Conservation (phyloP, 2,888 invertebrate species). For the Norana najaformis region DNA sequence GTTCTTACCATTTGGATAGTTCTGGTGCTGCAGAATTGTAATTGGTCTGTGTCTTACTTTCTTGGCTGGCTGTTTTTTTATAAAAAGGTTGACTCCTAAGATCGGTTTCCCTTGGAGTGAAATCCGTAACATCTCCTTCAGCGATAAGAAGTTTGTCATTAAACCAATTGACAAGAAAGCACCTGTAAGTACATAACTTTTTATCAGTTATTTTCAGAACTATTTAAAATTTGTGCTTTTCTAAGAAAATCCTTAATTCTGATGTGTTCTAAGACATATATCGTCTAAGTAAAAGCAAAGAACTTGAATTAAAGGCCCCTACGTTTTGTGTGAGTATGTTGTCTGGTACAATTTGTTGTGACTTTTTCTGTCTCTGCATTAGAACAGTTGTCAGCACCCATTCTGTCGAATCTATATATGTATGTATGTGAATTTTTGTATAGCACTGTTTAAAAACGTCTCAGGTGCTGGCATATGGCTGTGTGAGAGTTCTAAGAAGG, state of each 20-base stretch:
- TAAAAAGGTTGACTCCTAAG: constrained; percentile 73
- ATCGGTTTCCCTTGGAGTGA: constrained; percentile 99
- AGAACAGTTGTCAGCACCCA: neutral
- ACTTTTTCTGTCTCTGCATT: constrained; percentile 23
- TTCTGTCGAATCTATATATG: neutral
- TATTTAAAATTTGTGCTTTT: neutral
- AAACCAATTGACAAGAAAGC: constrained; percentile 99
- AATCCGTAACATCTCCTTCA: constrained; percentile 98
- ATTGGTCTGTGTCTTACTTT: neutral
- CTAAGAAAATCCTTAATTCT: neutral
- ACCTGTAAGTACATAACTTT: constrained; percentile 67
- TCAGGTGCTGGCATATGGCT: neutral
- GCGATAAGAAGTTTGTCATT: constrained; percentile 98
- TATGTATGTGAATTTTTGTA: constrained; percentile 28
- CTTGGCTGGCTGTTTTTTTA: neutral
- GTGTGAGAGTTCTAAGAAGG: neutral
- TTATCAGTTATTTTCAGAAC: neutral
- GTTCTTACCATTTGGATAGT: neutral
- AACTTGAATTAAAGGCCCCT: neutral
- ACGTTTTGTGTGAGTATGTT: neutral
- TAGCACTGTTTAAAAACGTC: neutral
- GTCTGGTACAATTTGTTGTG: neutral
- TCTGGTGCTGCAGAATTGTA: neutral
- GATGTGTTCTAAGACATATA: neutral
- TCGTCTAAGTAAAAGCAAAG: neutral